Evolutionary conservation across 1,140 invertebrate species (phyloP).

Genomic region (Galendromus occidentalis): DNA sequence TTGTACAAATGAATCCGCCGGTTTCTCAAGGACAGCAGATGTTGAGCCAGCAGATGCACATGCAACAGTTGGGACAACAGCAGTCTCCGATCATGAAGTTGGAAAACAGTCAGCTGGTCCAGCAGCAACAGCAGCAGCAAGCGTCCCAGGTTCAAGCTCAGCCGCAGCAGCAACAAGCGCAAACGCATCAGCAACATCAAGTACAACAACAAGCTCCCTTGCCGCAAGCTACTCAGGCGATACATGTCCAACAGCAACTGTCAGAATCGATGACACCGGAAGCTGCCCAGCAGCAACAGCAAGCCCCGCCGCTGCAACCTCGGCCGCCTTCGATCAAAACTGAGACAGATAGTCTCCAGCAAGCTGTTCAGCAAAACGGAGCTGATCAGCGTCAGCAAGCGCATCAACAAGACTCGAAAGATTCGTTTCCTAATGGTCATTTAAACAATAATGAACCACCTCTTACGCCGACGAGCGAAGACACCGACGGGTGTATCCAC

Average conservation of each 20-base stretch:
- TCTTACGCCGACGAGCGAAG: background rate
- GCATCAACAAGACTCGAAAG: background rate
- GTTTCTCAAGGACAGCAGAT: background rate
- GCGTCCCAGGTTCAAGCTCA: conserved; percentile 30
- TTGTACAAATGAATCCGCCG: background rate
- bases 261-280: conserved; percentile 21
- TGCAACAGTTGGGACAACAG: background rate
- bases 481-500: background rate
- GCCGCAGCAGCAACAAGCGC: conserved; percentile 27
- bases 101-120: conserved; percentile 10
- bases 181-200: conserved; percentile 28
- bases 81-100: conserved; percentile 12
- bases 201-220: conserved; percentile 16
- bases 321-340: conserved; percentile 35
- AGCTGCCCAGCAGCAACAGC: conserved; percentile 32
- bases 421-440: background rate
- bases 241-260: conserved; percentile 25
- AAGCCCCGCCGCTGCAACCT: conserved; percentile 21
- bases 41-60: conserved; percentile 8
- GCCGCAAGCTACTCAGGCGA: conserved; percentile 19
- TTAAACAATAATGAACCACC: conserved; percentile 1
- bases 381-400: background rate
- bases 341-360: background rate
- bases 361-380: background rate
- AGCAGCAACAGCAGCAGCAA: conserved; percentile 20